A percentile compares a stretch with the other conserved stretches of the same genome.
Evolutionary conservation across 2,797 vertebrate species (phyloP).

Genomic region (Oryzias dopingdopingensis): DNA sequence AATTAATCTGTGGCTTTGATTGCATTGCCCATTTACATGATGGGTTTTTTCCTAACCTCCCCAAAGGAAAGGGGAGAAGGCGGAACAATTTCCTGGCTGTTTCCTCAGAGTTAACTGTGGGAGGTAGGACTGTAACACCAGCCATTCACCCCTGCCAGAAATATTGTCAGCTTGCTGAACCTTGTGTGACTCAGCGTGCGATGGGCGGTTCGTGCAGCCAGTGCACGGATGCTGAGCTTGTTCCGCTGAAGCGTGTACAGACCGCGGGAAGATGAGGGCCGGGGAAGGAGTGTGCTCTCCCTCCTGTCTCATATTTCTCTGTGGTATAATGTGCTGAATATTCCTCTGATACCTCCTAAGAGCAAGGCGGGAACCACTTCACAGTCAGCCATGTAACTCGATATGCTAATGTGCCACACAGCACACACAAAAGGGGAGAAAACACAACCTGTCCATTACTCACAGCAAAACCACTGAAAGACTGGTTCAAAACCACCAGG

Average conservation of each 20-base stretch:
- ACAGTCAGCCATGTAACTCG: slow-evolving; percentile 52
- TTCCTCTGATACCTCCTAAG: slow-evolving; percentile 63
- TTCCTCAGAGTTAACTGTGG: slow-evolving; percentile 27
- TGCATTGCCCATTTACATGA: background rate
- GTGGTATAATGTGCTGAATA: slow-evolving; percentile 51
- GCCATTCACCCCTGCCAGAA: slow-evolving; percentile 26
- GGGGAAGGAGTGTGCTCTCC: slow-evolving; percentile 27
- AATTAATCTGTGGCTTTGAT: background rate
- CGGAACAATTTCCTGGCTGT: slow-evolving; percentile 32
- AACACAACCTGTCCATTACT: slow-evolving; percentile 72
- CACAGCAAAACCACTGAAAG: slow-evolving; percentile 43
- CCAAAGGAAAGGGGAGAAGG: background rate
- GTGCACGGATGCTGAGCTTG: slow-evolving; percentile 17
- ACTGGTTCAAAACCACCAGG: slow-evolving; percentile 49
- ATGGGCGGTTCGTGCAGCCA: slow-evolving; percentile 13
- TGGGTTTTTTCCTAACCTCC: background rate
- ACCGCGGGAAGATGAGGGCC: slow-evolving; percentile 23
- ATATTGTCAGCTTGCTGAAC: slow-evolving; percentile 32
- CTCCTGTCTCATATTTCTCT: slow-evolving; percentile 57
- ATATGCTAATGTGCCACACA: slow-evolving; percentile 63
- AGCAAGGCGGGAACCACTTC: slow-evolving; percentile 61
- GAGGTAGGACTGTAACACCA: slow-evolving; percentile 30
- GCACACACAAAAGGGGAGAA: slow-evolving; percentile 48
- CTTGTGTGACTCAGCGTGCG: slow-evolving; percentile 45
- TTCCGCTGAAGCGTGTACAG: slow-evolving; percentile 30